Base-by-base conservation (phyloP, 2,113 vertebrate species). In the Chaenogobius annularis region DNA sequence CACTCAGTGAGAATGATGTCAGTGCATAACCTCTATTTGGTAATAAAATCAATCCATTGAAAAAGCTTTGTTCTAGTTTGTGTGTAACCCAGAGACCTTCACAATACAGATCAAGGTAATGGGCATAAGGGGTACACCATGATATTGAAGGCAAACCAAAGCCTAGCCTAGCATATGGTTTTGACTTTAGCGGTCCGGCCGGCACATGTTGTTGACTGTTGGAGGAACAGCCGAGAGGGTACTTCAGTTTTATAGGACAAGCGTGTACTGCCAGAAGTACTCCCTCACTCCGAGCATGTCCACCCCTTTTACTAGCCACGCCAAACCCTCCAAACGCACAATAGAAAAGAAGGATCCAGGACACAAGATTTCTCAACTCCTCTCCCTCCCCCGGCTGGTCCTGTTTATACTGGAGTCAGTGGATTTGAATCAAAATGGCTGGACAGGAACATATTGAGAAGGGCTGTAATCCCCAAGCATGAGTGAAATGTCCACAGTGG, bases 201-300 rank as follows among this genome's bases (percentile, higher is more conserved):
- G 78, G 62, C 73, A 73, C 69, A 78, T 78, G 73, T 70, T 87
- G 73, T 80, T 85, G 77, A 73, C 70, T 68, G 75, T 84, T 68
- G 76, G 73, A 43, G 31, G 65, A 44, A 75, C 35, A 61, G 52
- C 69, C 73, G 62, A 84, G 70, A 63, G 63, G 70, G 69, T 69
- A 68, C 81, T 88, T 85, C 44, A 75, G 59, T 84, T 87, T 87
- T 88, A 83, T 83, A 86, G 80, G 75, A 82, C 58, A 66, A 72
- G 68, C 47, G 68, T 87, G 81, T 85, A 59, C 84, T 87, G 85
- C 90, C 86, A 88, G 82, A 79, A 72, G 70, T 72, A 74, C 71
- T 79, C 74, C 68, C 74, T 88, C 79, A 64, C 20, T 70, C 55
- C 20, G 65, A 13, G 86, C 72, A 70, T 82, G 84, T 84, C 80